These are phyloP conservation scores for Malurus alboscapulatus DNA, from an alignment of 2,113 vertebrate genomes.

Conservation along the genomic window DNA sequence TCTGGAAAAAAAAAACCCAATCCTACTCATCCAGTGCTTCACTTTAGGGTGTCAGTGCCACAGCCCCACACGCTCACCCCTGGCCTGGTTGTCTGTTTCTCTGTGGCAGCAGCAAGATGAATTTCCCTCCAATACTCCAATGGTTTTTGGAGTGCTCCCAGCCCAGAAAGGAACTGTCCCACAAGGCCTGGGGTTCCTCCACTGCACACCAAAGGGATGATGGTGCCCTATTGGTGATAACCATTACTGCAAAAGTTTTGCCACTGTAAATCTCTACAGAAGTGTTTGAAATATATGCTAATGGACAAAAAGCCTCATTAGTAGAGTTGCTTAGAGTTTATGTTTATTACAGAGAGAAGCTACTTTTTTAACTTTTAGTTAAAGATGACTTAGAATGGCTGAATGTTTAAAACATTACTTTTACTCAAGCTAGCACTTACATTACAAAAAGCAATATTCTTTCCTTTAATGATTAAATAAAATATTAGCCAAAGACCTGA, in stretches of 20 bases:
- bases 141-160: not conserved
- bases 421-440: not conserved
- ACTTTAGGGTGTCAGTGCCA: not conserved
- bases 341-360: not conserved
- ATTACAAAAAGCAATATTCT: not conserved
- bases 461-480: not conserved
- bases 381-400: not conserved
- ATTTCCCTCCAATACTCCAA: not conserved
- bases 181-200: not conserved
- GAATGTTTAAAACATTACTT: not conserved
- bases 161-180: not conserved
- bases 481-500: not conserved
- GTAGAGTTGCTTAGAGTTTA: not conserved
- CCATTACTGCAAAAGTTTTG: not conserved
- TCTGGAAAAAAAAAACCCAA: not conserved
- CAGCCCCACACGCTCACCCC: rapidly evolving
- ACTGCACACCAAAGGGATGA: rapidly evolving
- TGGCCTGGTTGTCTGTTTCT: not conserved
- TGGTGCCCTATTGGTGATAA: not conserved
- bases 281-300: not conserved
- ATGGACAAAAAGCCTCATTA: not conserved
- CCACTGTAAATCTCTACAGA: not conserved
- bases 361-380: not conserved
- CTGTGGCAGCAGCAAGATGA: not conserved
- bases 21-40: rapidly evolving